Conservation (phyloP, 2,888 invertebrate species). For the Drosophila lutescens region DNA sequence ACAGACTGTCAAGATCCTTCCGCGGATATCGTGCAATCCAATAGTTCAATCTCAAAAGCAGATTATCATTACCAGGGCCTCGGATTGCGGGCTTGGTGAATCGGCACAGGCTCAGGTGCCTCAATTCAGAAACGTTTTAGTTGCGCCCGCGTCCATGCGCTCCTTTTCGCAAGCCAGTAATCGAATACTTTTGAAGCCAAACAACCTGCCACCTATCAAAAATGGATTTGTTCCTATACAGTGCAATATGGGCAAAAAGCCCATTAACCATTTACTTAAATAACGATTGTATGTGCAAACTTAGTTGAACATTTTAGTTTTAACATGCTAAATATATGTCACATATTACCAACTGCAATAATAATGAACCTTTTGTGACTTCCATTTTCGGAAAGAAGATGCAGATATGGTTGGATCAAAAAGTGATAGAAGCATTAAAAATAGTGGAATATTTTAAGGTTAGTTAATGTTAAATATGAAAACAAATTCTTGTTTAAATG, state of each 20-base stretch:
- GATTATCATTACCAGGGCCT: too few species aligned
- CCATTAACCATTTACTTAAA: not conserved
- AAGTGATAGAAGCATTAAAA: too few species aligned
- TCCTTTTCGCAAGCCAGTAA: not conserved
- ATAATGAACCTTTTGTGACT: not conserved
- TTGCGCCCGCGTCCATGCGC: not conserved
- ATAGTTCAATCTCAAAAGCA: not conserved
- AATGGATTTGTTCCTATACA: not conserved
- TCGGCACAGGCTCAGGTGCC: not conserved
- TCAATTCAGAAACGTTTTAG: too few species aligned
- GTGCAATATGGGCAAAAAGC: not conserved
- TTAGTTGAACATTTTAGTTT: not conserved
- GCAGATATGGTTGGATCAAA: too few species aligned
- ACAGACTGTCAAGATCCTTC: not conserved
- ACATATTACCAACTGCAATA: not conserved
- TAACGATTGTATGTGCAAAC: not conserved
- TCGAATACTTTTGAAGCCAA: not conserved
- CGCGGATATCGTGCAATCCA: not conserved
- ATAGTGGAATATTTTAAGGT: too few species aligned
- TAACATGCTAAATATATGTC: too few species aligned
- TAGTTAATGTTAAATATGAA: too few species aligned
- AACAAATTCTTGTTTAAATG: not conserved
- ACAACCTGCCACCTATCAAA: too few species aligned
- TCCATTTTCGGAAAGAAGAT: not conserved
- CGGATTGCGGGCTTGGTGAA: not conserved